Base-by-base conservation (phyloP, 2,888 invertebrate species). In the Amiota communis region DNA sequence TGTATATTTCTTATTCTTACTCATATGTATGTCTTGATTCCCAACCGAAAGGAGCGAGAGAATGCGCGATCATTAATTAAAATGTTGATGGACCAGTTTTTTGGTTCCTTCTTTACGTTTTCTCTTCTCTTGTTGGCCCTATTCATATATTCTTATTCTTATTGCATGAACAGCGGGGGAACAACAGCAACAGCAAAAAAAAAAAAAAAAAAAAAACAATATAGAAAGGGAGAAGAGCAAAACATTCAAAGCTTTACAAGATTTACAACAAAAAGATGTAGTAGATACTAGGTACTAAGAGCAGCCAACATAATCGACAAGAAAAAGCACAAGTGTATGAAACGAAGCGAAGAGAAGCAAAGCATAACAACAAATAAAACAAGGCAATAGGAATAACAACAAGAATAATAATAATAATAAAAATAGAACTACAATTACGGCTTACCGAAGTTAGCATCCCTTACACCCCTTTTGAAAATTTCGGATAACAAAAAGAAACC, bases 11-110 rank as follows among this genome's bases (percentile, higher is more conserved):
- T 36, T 68, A 10, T 56, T n/a, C n/a, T 56, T 49, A 8, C 11
- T 63, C 11, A 2, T 59, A 17, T 17, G 11, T 59, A 17, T 17
- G 3, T 13, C 46, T 63, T 13, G 63, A 63, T 63, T 36, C 46
- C 47, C 8, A 36, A 36, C 36, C 36, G 36, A 36, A 36, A 36
- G 36, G 36, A 47, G 56, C 51, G 56, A 4, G 9, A 1, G 46
- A 4, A 9, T 57, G 59, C 70, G 73, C 73, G 84, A 84, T 83
- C 84, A 84, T 84, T 83, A 84, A 84, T 83, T 82, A 82, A 84
- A 83, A 83, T 82, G 83, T 84, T 82, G 83, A 81, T 81, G 85
- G 83, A 84, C 84, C 83, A 84, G 83, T 83, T 83, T 81, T 82
- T 70, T 77, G 36, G 12, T 49, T 23, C 36, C 3, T 64, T 53